Conservation (phyloP, 1,140 invertebrate genomes). For the Uloborus diversus region DNA sequence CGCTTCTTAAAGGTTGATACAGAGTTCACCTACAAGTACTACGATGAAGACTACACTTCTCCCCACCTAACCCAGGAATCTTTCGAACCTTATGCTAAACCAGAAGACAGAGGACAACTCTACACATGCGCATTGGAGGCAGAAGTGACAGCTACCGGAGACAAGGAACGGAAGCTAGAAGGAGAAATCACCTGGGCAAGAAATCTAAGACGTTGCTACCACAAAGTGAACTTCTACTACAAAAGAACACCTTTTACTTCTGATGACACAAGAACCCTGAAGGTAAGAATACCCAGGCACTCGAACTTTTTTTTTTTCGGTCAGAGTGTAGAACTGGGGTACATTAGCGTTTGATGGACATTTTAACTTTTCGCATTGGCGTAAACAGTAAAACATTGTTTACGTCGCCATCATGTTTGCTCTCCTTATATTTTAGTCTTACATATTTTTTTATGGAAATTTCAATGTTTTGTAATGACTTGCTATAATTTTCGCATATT, state of each 20-base stretch:
- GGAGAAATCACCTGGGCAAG: slow-evolving; percentile 9
- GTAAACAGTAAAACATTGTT: too few species aligned
- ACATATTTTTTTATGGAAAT: too few species aligned
- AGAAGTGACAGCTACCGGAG: slow-evolving; percentile 3
- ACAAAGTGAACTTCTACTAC: slow-evolving; percentile 51
- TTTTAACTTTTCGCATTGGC: too few species aligned
- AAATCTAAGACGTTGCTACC: neutral
- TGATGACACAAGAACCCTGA: slow-evolving; percentile 19
- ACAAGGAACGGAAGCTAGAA: slow-evolving; percentile 26
- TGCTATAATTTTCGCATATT: too few species aligned
- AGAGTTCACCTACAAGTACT: slow-evolving; percentile 24
- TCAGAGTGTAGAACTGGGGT: too few species aligned
- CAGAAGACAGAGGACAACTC: neutral
- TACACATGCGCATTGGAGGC: slow-evolving; percentile 20
- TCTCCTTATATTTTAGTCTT: too few species aligned
- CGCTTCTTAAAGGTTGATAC: too few species aligned
- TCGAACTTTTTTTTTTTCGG: too few species aligned
- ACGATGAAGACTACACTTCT: neutral
- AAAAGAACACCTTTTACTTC: slow-evolving; percentile 45
- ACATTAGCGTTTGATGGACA: too few species aligned
- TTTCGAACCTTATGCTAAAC: slow-evolving; percentile 15
- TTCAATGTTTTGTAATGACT: too few species aligned
- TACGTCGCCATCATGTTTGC: too few species aligned
- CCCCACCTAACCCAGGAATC: neutral
- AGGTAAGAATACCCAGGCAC: slow-evolving; percentile 44